These are phyloP conservation scores for Dryobota labecula DNA, from an alignment of 2,888 invertebrate species.

Conservation along the genomic window DNA sequence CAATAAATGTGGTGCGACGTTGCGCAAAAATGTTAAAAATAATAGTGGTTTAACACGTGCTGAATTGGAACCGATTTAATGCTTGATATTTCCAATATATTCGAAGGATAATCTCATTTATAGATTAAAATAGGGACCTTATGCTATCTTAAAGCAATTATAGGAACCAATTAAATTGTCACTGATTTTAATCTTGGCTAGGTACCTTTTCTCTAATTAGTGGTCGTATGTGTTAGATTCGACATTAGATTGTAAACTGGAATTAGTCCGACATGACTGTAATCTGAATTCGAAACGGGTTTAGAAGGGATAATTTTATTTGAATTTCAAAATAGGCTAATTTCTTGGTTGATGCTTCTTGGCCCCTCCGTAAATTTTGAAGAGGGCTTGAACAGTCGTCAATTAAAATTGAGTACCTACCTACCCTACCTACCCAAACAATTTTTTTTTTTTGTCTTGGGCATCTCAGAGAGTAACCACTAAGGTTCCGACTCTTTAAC, in stretches of 20 bases:
- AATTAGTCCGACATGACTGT: not conserved
- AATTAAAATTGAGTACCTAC: too few relatives aligned
- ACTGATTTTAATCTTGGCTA: slow-evolving; percentile 1
- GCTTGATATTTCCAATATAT: slow-evolving; percentile 2
- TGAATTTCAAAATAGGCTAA: not conserved
- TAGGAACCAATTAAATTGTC: slow-evolving; percentile 14
- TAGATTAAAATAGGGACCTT: slow-evolving; percentile 16
- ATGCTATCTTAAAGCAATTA: slow-evolving; percentile 30
- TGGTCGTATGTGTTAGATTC: not conserved
- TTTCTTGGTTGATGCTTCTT: not conserved
- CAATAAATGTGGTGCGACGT: not conserved
- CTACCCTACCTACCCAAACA: too few relatives aligned
- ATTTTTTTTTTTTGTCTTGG: too few relatives aligned
- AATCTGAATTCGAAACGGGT: not conserved
- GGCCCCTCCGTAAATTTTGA: not conserved
- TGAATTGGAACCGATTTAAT: not conserved
- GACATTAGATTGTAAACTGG: not conserved
- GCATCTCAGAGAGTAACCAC: too few relatives aligned
- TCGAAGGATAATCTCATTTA: not conserved
- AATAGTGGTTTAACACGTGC: not conserved
- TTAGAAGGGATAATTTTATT: not conserved
- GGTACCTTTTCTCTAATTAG: slow-evolving; percentile 22
- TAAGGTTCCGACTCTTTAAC: too few relatives aligned
- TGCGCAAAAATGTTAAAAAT: not conserved
- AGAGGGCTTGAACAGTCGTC: not conserved